Percentiles rank a stretch among this genome's conserved stretches.
Evolutionary conservation across 2,113 vertebrate species (phyloP).

Genomic region (Nothobranchius furzeri): DNA sequence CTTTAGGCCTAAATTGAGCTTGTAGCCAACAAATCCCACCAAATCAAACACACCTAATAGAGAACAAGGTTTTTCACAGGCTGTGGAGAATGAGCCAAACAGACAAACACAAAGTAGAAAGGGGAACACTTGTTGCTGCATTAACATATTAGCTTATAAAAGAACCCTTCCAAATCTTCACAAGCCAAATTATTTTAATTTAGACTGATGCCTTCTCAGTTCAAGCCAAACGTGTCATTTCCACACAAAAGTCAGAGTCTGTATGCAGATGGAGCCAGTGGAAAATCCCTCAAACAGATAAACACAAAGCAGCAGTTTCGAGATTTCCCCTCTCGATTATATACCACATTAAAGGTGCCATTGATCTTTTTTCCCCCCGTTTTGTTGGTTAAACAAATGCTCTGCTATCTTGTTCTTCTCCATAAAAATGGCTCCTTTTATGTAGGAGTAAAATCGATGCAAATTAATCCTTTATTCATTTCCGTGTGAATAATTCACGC

Average conservation of each 20-base stretch:
- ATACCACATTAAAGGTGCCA: conserved; percentile 65
- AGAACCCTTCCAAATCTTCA: conserved; percentile 58
- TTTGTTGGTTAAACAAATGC: conserved; percentile 66
- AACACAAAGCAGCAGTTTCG: conserved; percentile 67
- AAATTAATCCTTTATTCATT: conserved; percentile 84
- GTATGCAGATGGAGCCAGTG: conserved; percentile 57
- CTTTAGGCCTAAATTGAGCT: conserved; percentile 41
- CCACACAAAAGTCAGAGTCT: conserved; percentile 60
- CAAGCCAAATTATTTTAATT: conserved; percentile 72
- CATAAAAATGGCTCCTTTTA: conserved; percentile 76
- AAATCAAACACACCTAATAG: conserved; percentile 63
- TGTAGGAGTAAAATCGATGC: conserved; percentile 78
- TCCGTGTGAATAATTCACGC: conserved; percentile 78
- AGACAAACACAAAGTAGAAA: conserved; percentile 64
- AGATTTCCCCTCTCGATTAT: conserved; percentile 65
- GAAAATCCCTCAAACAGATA: conserved; percentile 75
- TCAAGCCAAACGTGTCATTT: conserved; percentile 61
- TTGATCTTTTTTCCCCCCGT: conserved; percentile 75
- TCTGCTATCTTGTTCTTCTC: conserved; percentile 54
- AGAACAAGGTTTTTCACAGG: conserved; percentile 70
- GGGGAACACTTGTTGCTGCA: conserved; percentile 62
- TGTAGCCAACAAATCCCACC: conserved; percentile 68
- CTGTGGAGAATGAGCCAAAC: conserved; percentile 63
- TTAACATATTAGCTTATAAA: conserved; percentile 64
- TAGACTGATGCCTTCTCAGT: conserved; percentile 60